These are phyloP conservation scores for Spicauda simplicius DNA, from an alignment of 2,888 invertebrate species.

Conservation along the genomic window DNA sequence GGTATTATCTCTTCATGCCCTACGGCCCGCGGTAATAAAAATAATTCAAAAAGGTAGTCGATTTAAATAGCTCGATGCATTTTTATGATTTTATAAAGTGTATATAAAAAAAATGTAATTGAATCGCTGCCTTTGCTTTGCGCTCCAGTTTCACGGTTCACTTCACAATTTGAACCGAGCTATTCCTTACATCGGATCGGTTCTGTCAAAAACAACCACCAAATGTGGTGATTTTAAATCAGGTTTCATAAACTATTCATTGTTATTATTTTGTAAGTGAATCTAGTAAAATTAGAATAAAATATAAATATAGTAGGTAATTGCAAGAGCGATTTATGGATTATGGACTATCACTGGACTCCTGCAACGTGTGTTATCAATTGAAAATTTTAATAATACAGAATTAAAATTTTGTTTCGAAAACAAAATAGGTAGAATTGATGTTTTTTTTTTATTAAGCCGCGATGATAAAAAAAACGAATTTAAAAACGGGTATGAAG, in stretches of 20 bases:
- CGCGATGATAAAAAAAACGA: too few species aligned
- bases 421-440: too few species aligned
- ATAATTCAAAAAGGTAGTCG: conserved; percentile 19
- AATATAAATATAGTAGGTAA: too few species aligned
- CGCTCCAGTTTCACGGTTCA: conserved; percentile 23
- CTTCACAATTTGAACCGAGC: conserved; percentile 7
- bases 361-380: too few species aligned
- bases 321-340: too few species aligned
- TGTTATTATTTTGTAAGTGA: background rate
- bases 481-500: too few species aligned
- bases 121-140: conserved; percentile 20
- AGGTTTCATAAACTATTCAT: conserved; percentile 4
- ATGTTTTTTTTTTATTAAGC: too few species aligned
- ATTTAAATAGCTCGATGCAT: conserved; percentile 21
- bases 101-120: conserved; percentile 21
- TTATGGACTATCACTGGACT: too few species aligned
- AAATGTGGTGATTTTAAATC: conserved; percentile 12
- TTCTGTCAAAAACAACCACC: conserved; percentile 25
- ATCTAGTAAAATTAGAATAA: too few species aligned
- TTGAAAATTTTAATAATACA: too few species aligned
- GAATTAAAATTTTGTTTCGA: too few species aligned
- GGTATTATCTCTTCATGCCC: conserved; percentile 1
- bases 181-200: conserved; percentile 24
- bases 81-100: conserved; percentile 22
- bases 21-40: conserved; percentile 12